Evolutionary conservation across 1,140 invertebrate species (phyloP).

Genomic region (Glossosoma conforme): DNA sequence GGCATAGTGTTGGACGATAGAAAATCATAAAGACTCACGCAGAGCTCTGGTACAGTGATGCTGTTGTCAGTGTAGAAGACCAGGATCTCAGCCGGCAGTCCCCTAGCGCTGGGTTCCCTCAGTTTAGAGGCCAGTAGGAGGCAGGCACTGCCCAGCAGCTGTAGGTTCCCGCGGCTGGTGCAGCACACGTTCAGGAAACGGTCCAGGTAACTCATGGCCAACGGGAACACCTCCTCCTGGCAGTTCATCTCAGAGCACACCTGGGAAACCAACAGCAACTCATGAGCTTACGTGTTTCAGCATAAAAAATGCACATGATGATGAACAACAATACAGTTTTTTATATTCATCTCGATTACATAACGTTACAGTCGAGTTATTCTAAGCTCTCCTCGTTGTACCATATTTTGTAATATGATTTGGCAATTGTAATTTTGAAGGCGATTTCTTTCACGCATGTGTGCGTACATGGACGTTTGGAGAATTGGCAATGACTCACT

Average conservation of each 20-base stretch:
- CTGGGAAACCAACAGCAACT: slow-evolving; percentile 53
- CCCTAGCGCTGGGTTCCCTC: slow-evolving; percentile 66
- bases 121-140: slow-evolving; percentile 89
- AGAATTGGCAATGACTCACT: too few relatives aligned
- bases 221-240: slow-evolving; percentile 85
- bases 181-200: slow-evolving; percentile 79
- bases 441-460: too few relatives aligned
- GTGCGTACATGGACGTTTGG: too few relatives aligned
- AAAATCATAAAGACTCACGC: slow-evolving; percentile 60
- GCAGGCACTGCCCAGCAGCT: slow-evolving; percentile 84
- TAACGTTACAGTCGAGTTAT: too few relatives aligned
- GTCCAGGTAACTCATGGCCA: slow-evolving; percentile 90
- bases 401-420: too few relatives aligned
- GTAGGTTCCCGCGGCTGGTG: slow-evolving; percentile 76
- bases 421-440: too few relatives aligned
- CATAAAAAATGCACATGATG: not conserved
- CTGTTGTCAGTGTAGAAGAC: slow-evolving; percentile 91
- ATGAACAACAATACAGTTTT: too few relatives aligned
- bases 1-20: not conserved
- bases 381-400: too few relatives aligned
- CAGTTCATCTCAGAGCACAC: slow-evolving; percentile 88
- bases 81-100: slow-evolving; percentile 73
- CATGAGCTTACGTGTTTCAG: not conserved
- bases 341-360: too few relatives aligned
- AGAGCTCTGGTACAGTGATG: slow-evolving; percentile 74